Evolutionary conservation across 2,888 invertebrate species (phyloP).

Genomic region (Rotaria socialis): DNA sequence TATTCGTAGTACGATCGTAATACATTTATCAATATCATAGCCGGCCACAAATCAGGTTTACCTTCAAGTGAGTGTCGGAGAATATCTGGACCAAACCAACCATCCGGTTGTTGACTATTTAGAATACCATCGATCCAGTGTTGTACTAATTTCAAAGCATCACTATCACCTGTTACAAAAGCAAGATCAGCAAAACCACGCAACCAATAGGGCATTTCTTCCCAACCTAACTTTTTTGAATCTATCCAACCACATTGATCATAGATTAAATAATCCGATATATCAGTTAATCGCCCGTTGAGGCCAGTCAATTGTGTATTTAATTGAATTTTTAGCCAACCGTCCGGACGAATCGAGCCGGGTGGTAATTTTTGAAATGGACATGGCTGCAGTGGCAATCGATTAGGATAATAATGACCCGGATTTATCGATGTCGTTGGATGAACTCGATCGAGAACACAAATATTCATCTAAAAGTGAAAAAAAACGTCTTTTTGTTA

Average conservation of each 20-base stretch:
- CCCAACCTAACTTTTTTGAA: not conserved
- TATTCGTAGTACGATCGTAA: slow-evolving; percentile 3
- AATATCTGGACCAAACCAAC: slow-evolving; percentile 24
- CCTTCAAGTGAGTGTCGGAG: not conserved
- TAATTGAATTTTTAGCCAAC: slow-evolving; percentile 15
- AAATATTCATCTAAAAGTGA: no score
- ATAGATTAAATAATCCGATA: slow-evolving; percentile 24
- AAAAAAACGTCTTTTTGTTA: no score
- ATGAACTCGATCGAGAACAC: no score
- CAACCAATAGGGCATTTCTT: slow-evolving; percentile 33
- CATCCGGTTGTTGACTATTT: not conserved
- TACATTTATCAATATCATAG: not conserved
- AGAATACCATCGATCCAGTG: slow-evolving; percentile 6
- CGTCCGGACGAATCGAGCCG: not conserved
- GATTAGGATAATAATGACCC: not conserved
- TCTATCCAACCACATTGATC: slow-evolving; percentile 19
- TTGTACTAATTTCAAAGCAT: not conserved
- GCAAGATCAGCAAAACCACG: slow-evolving; percentile 1
- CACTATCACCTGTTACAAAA: not conserved
- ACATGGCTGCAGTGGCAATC: not conserved
- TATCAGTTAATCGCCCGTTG: not conserved
- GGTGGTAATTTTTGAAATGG: slow-evolving; percentile 31
- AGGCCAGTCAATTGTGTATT: not conserved
- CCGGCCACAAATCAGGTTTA: not conserved
- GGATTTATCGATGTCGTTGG: no score